Evolutionary conservation across 2,888 invertebrate genomes (phyloP).

Genomic region (Charanyca ferruginea): DNA sequence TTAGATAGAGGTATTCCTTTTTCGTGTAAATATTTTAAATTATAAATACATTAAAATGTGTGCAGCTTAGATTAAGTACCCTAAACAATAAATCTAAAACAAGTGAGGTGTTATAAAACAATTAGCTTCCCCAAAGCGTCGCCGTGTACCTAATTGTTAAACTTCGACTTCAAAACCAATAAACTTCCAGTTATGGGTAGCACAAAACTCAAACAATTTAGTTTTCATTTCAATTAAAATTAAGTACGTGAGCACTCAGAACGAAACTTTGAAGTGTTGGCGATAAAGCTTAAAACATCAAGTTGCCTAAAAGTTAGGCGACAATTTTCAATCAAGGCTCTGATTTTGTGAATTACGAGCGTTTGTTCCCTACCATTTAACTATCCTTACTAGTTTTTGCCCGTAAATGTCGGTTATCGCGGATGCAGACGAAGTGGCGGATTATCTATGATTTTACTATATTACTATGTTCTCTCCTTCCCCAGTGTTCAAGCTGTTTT

Average conservation of each 20-base stretch:
- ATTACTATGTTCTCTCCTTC: too few relatives aligned
- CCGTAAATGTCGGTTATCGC: too few relatives aligned
- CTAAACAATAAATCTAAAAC: constrained; percentile 4
- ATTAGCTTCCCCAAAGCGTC: constrained; percentile 10
- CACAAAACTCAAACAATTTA: constrained; percentile 45
- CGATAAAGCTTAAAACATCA: constrained; percentile 23
- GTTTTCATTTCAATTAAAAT: constrained; percentile 43
- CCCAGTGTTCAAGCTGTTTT: too few relatives aligned
- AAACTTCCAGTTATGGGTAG: constrained; percentile 25
- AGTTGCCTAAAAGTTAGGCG: constrained; percentile 1
- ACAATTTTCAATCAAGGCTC: not conserved
- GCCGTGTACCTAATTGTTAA: constrained; percentile 41
- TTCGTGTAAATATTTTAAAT: too few relatives aligned
- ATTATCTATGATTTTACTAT: too few relatives aligned
- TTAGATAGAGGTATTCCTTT: too few relatives aligned
- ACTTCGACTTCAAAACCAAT: constrained; percentile 22
- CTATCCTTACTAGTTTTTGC: not conserved
- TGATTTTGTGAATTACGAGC: not conserved
- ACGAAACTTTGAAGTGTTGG: constrained; percentile 29
- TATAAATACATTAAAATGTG: too few relatives aligned
- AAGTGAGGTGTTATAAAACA: constrained; percentile 13
- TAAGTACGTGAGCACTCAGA: constrained; percentile 7
- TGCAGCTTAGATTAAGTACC: not conserved
- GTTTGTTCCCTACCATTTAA: not conserved
- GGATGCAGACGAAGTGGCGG: too few relatives aligned